phyloP scores from a whole-genome alignment of 2,797 vertebrate genomes.

The Hylomyscus alleni region DNA sequence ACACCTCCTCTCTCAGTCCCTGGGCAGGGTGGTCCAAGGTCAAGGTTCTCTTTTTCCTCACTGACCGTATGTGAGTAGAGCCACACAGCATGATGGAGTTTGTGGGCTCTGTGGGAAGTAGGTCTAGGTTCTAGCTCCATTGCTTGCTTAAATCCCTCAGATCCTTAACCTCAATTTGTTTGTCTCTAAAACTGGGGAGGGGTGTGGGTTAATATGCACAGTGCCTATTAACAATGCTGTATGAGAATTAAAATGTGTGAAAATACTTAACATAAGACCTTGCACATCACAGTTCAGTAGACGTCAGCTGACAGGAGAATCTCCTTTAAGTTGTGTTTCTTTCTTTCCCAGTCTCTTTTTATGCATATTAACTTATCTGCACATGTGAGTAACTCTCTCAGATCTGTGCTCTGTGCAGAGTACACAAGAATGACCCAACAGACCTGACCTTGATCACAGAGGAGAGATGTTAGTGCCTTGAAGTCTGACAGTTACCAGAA shows the following conservation, averaged over 20 bases:
- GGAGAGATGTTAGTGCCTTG: constrained; percentile 15
- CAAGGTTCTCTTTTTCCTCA: background rate
- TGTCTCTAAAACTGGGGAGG: background rate
- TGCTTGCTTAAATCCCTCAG: background rate
- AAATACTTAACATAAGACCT: background rate
- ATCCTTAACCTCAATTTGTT: background rate
- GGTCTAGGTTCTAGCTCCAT: background rate
- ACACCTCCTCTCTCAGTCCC: background rate
- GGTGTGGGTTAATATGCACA: background rate
- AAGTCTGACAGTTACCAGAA: constrained; percentile 37
- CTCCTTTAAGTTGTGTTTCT: constrained; percentile 23
- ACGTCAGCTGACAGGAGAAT: constrained; percentile 4
- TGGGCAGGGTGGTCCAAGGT: background rate
- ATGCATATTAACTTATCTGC: background rate
- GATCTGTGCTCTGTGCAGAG: background rate
- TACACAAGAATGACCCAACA: background rate
- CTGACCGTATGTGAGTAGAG: background rate
- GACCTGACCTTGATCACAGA: background rate
- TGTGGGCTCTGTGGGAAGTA: background rate
- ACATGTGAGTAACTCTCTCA: background rate
- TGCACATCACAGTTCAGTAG: background rate
- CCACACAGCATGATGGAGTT: background rate
- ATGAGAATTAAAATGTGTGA: constrained; percentile 33
- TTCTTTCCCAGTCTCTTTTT: background rate
- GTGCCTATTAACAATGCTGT: constrained; percentile 29